Conservation (phyloP, 2,888 invertebrate species). For the Thera obeliscata region DNA sequence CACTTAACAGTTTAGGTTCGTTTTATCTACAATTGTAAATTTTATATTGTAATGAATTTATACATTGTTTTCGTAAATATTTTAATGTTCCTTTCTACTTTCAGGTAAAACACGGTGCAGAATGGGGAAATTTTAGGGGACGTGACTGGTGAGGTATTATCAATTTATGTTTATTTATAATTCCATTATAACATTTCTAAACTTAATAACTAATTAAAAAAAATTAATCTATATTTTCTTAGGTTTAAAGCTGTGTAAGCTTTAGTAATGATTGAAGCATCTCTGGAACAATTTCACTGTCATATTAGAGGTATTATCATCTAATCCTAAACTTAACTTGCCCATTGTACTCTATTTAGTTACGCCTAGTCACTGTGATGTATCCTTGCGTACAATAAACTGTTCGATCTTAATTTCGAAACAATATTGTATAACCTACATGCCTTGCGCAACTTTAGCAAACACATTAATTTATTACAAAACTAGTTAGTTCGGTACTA, state of each 20-base stretch:
- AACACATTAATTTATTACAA: slow-evolving; percentile 32
- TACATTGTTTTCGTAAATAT: too few relatives aligned
- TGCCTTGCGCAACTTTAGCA: slow-evolving; percentile 23
- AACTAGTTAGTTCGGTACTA: slow-evolving; percentile 26
- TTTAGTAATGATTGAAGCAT: slow-evolving; percentile 1
- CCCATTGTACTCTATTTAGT: too few relatives aligned
- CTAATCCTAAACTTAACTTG: slow-evolving; percentile 25
- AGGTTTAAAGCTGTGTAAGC: too few relatives aligned
- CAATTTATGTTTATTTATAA: too few relatives aligned
- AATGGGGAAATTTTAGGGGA: neutral
- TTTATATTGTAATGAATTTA: neutral
- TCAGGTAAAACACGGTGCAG: neutral
- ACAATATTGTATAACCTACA: slow-evolving; percentile 25
- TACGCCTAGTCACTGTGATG: too few relatives aligned
- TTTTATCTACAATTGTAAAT: neutral
- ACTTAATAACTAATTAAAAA: too few relatives aligned
- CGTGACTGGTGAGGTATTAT: neutral
- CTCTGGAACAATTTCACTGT: neutral
- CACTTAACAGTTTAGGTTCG: neutral
- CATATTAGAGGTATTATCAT: too few relatives aligned
- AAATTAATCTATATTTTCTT: too few relatives aligned
- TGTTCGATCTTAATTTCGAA: neutral
- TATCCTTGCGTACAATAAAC: too few relatives aligned
- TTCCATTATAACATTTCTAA: too few relatives aligned
- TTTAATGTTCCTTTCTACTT: neutral